Evolutionary conservation across 2,797 vertebrate species (phyloP).

Genomic region (Onychomys torridus): DNA sequence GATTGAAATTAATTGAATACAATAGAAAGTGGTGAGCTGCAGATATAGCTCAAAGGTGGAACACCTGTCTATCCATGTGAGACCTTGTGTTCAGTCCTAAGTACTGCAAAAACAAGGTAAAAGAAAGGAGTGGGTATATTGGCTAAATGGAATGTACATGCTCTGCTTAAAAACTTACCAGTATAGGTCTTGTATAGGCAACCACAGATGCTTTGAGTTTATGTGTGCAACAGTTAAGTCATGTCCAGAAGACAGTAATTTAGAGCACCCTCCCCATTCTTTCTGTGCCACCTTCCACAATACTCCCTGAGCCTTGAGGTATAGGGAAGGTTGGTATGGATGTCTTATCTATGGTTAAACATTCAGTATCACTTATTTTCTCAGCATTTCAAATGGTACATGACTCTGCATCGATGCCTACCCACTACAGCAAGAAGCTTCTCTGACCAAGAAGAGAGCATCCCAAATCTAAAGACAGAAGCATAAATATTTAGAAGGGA

Average conservation of each 20-base stretch:
- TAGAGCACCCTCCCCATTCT: background rate
- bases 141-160: background rate
- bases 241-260: background rate
- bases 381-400: background rate
- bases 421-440: background rate
- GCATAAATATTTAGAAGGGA: background rate
- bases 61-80: background rate
- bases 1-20: constrained; percentile 14
- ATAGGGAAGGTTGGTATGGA: background rate
- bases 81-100: background rate
- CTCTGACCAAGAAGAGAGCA: background rate
- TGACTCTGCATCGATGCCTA: background rate
- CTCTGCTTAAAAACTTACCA: constrained; percentile 3
- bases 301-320: background rate
- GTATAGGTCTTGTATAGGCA: background rate
- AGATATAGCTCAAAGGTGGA: background rate
- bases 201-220: background rate
- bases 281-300: background rate
- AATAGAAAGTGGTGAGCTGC: background rate
- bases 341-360: background rate
- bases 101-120: background rate
- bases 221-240: background rate
- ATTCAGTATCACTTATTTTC: background rate
- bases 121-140: background rate
- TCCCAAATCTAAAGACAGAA: background rate